Base-by-base conservation (phyloP, 2,113 vertebrate genomes). In the Misgurnus mizolepis region DNA sequence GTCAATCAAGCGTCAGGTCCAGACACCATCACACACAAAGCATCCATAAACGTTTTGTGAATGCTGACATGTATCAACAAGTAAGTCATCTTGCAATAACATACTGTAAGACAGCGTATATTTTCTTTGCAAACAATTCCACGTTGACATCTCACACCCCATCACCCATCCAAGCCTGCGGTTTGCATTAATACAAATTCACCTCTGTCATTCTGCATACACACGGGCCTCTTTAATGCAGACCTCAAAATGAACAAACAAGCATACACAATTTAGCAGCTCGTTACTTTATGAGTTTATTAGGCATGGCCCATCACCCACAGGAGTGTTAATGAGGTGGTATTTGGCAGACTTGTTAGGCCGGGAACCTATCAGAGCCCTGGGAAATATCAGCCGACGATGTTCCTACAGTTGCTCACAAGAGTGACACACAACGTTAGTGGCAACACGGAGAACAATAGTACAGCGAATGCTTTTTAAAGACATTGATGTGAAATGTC, bases 251-350 rank as follows among this genome's bases (percentile, higher is more conserved):
- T 87, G 80, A 86, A 80, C 70, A 84, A 86, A 83, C 82, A 83
- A 82, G 83, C 84, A 79, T 84, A 81, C 82, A 76, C 80, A 81
- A 83, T 86, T 86, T 88, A 87, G 84, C 85, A 78, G 78, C 86
- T 90, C 84, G 86, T 90, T 87, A 88, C 84, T 86, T 75, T 56
- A 86, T 72, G 85, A 83, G 87, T 85, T 89, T 89, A 91, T 91
- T 91, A 88, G 85, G 72, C 75, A 40, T 83, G 76, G 86, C 82
- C 72, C 87, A 88, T 89, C 88, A 88, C 84, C 76, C 84, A 83
- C 76, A 47, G 69, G 73, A 76, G 73, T 86, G 88, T 75, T 82
- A 80, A 82, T 67, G 66, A 86, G 86, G 81, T 84, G 85, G 76
- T 81, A 80, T 76, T 73, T 81, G 82, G 69, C 83, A 84, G 76